These are phyloP conservation scores for Pachycephala philippinensis DNA, from an alignment of 2,113 vertebrate genomes.

Conservation along the genomic window DNA sequence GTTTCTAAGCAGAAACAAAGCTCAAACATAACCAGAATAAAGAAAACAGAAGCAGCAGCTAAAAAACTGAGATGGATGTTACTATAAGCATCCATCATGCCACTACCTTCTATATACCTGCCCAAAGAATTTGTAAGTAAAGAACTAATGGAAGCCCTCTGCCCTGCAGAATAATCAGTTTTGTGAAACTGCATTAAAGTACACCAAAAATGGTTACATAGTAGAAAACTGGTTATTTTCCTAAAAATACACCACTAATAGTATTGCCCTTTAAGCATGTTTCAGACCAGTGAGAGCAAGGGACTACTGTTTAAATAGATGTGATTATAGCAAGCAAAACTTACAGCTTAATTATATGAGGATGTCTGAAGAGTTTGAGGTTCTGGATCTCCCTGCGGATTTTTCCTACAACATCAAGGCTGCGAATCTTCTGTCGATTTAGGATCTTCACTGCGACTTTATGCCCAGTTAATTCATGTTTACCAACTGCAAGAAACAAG, in stretches of 20 bases:
- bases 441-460: constrained; percentile 98
- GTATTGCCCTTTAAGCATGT: not conserved
- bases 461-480: constrained; percentile 95
- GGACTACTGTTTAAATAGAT: not conserved
- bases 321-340: constrained; percentile 58
- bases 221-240: not conserved
- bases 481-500: constrained; percentile 81
- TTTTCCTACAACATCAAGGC: constrained; percentile 97
- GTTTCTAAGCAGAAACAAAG: not conserved
- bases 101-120: not conserved
- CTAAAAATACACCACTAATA: not conserved
- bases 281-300: not conserved
- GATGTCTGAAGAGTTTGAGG: constrained; percentile 97
- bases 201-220: not conserved
- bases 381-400: constrained; percentile 98
- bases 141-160: not conserved
- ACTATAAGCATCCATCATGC: not conserved
- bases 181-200: not conserved
- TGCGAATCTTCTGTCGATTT: constrained; percentile 98
- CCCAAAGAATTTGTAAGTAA: not conserved
- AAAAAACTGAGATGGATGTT: not conserved
- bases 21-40: not conserved
- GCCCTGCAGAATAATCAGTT: not conserved
- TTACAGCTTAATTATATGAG: constrained; percentile 99
- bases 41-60: not conserved